Percentiles rank a stretch among this genome's conserved stretches.
These are phyloP conservation scores for Toxonevra muliebris DNA, from an alignment of 2,888 invertebrate species.

Conservation along the genomic window DNA sequence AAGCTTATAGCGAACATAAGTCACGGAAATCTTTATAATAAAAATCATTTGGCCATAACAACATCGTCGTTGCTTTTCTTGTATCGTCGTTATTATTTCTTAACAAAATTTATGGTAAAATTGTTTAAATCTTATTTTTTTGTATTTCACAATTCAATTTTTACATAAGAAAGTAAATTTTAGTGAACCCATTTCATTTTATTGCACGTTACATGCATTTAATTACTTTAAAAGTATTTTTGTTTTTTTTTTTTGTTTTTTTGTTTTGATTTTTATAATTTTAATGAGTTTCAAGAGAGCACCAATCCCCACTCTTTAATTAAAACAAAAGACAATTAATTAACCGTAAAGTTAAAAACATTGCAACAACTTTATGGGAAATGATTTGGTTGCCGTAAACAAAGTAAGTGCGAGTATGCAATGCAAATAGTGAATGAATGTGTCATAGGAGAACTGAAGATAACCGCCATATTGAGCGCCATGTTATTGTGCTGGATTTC, in stretches of 20 bases:
- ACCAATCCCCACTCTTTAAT: constrained; percentile 9
- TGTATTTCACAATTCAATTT: too few species aligned
- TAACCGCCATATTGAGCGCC: too few species aligned
- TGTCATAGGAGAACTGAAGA: too few species aligned
- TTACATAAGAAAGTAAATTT: too few species aligned
- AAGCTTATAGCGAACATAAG: constrained; percentile 11
- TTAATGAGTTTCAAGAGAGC: constrained; percentile 7
- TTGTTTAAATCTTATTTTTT: too few species aligned
- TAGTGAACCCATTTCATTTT: too few species aligned
- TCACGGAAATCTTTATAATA: constrained; percentile 10
- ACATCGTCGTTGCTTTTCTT: not conserved
- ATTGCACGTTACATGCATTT: not conserved
- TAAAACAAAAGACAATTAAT: constrained; percentile 29
- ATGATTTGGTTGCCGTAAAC: not conserved
- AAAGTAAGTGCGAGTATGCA: too few species aligned
- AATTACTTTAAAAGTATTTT: constrained; percentile 3
- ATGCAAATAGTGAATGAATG: too few species aligned
- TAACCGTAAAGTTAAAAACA: constrained; percentile 28
- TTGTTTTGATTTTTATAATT: constrained; percentile 12
- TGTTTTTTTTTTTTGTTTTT: constrained; percentile 1
- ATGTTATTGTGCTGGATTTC: too few species aligned
- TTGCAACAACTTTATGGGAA: constrained; percentile 27
- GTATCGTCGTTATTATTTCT: too few species aligned
- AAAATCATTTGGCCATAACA: constrained; percentile 18
- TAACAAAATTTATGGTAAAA: too few species aligned